Conservation (phyloP, 2,797 vertebrate genomes). For the Graptemys geographica region DNA sequence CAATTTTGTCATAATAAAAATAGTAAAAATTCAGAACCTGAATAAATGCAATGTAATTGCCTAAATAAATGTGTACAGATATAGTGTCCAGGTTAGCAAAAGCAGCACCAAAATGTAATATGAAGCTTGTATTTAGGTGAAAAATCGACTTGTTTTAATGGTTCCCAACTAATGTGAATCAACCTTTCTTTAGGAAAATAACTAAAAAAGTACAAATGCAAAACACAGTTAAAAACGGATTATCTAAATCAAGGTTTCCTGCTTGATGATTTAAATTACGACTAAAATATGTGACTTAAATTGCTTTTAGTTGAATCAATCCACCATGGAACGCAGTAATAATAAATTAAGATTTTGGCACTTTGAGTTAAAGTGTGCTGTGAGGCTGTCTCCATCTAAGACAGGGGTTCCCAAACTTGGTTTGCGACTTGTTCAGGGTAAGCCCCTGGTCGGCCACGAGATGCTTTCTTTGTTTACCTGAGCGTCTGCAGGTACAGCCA, state of each 20-base stretch:
- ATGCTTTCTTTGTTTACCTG: too few relatives aligned
- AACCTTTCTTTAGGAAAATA: background rate
- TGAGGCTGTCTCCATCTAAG: background rate
- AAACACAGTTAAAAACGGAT: background rate
- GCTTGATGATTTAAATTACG: background rate
- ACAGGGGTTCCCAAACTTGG: too few relatives aligned
- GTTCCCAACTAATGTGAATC: too few relatives aligned
- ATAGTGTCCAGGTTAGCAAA: background rate
- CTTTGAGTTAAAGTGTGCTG: background rate
- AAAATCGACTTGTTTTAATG: too few relatives aligned
- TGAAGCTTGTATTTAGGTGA: background rate
- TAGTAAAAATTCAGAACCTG: background rate
- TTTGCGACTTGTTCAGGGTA: too few relatives aligned
- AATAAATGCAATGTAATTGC: background rate
- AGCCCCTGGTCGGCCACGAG: too few relatives aligned
- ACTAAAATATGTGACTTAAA: background rate
- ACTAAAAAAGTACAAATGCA: background rate
- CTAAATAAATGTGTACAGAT: background rate
- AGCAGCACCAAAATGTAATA: background rate
- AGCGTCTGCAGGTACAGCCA: too few relatives aligned
- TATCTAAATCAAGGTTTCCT: background rate
- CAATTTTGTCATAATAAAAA: background rate
- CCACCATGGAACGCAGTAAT: background rate
- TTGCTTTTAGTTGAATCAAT: background rate
- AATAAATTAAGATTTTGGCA: background rate